Base-by-base conservation (phyloP, 2,888 invertebrate genomes). In the Drosophila pegasa region DNA sequence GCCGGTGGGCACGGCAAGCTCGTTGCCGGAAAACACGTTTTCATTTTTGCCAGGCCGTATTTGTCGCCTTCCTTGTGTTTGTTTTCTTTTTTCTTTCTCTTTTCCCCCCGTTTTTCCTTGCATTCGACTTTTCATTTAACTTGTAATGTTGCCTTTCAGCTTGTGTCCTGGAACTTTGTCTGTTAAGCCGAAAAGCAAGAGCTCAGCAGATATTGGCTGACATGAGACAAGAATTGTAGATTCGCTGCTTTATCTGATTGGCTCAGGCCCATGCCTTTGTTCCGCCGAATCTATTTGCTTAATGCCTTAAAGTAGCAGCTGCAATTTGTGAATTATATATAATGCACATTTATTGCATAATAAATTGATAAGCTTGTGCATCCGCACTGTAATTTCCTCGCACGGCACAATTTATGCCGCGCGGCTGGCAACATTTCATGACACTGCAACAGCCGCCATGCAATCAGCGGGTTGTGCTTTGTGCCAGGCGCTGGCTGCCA, bases 11-110 rank as follows among this genome's bases (percentile, higher is more conserved):
- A 63, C 41, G 57, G 31, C 54, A 55, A 76, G 72, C 61, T 78
- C 65, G 75, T 78, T 81, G 79, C 79, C 81, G 79, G 82, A 85
- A 81, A 81, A 81, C 81, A 81, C 73, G 81, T 81, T 81, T 78
- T 75, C 66, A 69, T 71, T 71, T 71, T 60, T 58, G 41, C 52
- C 37, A 50, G 62, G 56, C 58, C 62, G 76, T 52, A 60, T 75
- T 75, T 75, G 64, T 64, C 65, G 55, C 65, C 69, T 51, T 58
- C 56, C 57, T 38, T 33, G 3, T 31, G 16, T 33, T 27, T 38
- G 4, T 12, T 41, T 41, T n/a, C 14, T 16, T n/a, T n/a, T n/a
- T n/a, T n/a, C n/a, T n/a, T n/a, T n/a, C n/a, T n/a, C n/a, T n/a
- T n/a, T n/a, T n/a, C n/a, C n/a, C n/a, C n/a, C n/a, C 20, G 10